phyloP scores from a whole-genome alignment of 1,140 invertebrate species.

The Drosophila tani region DNA sequence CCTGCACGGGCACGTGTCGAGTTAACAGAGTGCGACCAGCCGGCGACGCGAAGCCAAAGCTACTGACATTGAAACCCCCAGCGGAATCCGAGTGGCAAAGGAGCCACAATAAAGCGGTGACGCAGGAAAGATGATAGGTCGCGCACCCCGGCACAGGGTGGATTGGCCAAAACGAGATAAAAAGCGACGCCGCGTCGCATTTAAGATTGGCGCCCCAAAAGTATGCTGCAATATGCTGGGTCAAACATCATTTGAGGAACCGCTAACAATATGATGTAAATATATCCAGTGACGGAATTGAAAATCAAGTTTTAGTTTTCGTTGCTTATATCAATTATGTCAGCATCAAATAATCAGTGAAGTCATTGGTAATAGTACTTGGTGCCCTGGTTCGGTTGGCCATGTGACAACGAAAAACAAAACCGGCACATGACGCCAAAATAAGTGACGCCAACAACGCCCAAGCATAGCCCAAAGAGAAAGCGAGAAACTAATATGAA shows the following conservation, averaged over 20 bases:
- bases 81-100: neutral
- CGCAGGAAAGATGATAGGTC: slow-evolving; percentile 22
- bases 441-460: slow-evolving; percentile 28
- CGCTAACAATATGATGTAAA: neutral
- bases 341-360: slow-evolving; percentile 29
- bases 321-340: slow-evolving; percentile 12
- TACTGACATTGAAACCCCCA: slow-evolving; percentile 41
- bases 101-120: slow-evolving; percentile 11
- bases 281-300: slow-evolving; percentile 11
- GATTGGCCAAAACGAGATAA: neutral
- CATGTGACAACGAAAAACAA: slow-evolving; percentile 54
- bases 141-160: slow-evolving; percentile 18
- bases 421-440: slow-evolving; percentile 55
- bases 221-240: slow-evolving; percentile 17
- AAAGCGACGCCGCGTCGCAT: neutral
- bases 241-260: neutral
- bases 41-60: slow-evolving; percentile 11
- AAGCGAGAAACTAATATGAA: neutral
- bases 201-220: slow-evolving; percentile 22
- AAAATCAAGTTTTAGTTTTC: slow-evolving; percentile 1
- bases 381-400: slow-evolving; percentile 12
- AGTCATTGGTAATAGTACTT: slow-evolving; percentile 15
- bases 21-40: slow-evolving; percentile 22
- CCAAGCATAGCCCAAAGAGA: neutral
- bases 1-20: slow-evolving; percentile 31